Evolutionary conservation across 2,888 invertebrate species (phyloP), one percentile per base, ranked within the genome.

Genomic region (Drosophila buzzatii): DNA sequence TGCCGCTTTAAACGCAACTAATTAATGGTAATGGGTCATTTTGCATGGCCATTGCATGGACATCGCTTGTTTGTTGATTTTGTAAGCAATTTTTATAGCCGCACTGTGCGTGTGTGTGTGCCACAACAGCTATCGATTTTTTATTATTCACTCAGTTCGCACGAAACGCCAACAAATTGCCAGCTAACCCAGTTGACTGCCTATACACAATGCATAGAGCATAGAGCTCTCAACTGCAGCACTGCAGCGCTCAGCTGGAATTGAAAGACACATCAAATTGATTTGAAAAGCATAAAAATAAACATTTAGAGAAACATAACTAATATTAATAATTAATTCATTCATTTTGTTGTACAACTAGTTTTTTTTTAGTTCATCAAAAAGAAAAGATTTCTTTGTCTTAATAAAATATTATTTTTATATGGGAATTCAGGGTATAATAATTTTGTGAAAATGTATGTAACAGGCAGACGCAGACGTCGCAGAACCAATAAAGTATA

Each of bases 11-110:
- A 85, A 87, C 73, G 89, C 88, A 85, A 85, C 85, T 85, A 89
- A 85, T 85, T 85, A 85, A 87, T 75, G 85, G 85, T 85, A 85
- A 85, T 85, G 88, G 90, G 79, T 85, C 85, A 85, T 87, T 85
- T 85, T 85, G 90, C 90, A 84, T 89, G 90, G 73, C 90, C 90
- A 86, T 88, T 77, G 87, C 83, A 76, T 80, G 75, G 62, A 60
- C 62, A 76, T 69, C 58, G 81, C 85, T 88, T 89, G 86, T 85
- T 85, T 85, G 88, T 89, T 89, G 81, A 86, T 89, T 85, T 84
- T 89, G 89, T 84, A 77, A 89, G 80, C 83, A 79, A 74, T 82
- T 88, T 82, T 82, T 45, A 52, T 56, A 42, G 45, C 47, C 56
- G 33, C 23, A 68, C 60, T 68, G 27, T 63, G 58, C 61, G 49